phyloP scores from a whole-genome alignment of 2,888 invertebrate species.

The Pachydiplax longipennis region DNA sequence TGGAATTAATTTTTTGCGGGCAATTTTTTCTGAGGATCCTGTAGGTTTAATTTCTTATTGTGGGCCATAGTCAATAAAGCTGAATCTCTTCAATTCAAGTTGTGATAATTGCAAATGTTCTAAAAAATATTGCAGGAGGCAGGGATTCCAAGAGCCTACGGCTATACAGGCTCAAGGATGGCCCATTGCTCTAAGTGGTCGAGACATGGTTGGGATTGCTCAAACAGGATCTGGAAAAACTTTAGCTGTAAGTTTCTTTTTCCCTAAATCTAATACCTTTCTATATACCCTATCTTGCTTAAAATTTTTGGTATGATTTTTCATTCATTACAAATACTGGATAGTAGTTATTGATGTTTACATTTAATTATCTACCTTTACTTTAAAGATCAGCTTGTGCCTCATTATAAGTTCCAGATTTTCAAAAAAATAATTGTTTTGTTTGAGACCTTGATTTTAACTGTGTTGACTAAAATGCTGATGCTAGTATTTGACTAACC shows the following conservation, averaged over 20 bases:
- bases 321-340: neutral
- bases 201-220: conserved; percentile 85
- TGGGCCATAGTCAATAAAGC: too few relatives aligned
- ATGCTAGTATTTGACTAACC: neutral
- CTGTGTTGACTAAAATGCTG: neutral
- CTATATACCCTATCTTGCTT: too few relatives aligned
- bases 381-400: neutral
- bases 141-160: conserved; percentile 78
- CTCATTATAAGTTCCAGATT: too few relatives aligned
- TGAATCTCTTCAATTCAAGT: too few relatives aligned
- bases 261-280: neutral
- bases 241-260: conserved; percentile 60
- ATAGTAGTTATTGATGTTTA: neutral
- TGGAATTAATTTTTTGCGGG: too few relatives aligned
- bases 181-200: conserved; percentile 85
- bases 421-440: too few relatives aligned
- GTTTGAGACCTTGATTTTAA: neutral
- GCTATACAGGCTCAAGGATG: conserved; percentile 86
- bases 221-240: conserved; percentile 85
- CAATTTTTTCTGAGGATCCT: too few relatives aligned
- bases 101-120: too few relatives aligned
- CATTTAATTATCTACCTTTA: neutral
- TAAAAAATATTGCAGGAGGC: conserved; percentile 62
- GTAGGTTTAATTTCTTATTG: too few relatives aligned
- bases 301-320: neutral